Evolutionary conservation across 2,113 vertebrate genomes (phyloP).

Genomic region (Mellivora capensis): DNA sequence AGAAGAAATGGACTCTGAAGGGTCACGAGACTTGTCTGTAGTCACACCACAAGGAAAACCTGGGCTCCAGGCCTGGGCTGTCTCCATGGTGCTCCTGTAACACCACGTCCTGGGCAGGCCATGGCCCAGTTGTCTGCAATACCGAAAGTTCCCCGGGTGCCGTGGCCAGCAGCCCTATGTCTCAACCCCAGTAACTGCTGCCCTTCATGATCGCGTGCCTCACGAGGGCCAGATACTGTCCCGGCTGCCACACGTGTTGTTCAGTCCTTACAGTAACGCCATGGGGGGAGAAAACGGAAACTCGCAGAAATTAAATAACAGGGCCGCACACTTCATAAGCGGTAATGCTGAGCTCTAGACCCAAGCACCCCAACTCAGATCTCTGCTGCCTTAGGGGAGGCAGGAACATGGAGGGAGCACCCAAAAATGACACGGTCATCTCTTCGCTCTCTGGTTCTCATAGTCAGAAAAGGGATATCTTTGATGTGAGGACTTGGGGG

Average conservation of each 20-base stretch:
- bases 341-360: background rate
- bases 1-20: background rate
- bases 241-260: rapidly evolving
- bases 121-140: background rate
- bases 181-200: background rate
- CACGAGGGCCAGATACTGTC: rapidly evolving
- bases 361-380: background rate
- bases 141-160: background rate
- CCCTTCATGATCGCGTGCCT: rapidly evolving
- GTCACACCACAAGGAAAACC: background rate
- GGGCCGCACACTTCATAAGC: background rate
- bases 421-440: background rate
- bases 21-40: background rate
- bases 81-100: background rate
- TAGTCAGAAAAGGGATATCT: background rate
- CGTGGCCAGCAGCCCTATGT: background rate
- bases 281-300: background rate
- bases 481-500: background rate
- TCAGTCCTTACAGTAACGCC: background rate
- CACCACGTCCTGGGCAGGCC: background rate
- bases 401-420: background rate
- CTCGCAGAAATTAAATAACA: background rate
- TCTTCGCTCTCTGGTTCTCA: background rate
- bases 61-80: background rate
- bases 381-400: background rate